Conservation (phyloP, 2,888 invertebrate genomes). For the Eristalis tenax region DNA sequence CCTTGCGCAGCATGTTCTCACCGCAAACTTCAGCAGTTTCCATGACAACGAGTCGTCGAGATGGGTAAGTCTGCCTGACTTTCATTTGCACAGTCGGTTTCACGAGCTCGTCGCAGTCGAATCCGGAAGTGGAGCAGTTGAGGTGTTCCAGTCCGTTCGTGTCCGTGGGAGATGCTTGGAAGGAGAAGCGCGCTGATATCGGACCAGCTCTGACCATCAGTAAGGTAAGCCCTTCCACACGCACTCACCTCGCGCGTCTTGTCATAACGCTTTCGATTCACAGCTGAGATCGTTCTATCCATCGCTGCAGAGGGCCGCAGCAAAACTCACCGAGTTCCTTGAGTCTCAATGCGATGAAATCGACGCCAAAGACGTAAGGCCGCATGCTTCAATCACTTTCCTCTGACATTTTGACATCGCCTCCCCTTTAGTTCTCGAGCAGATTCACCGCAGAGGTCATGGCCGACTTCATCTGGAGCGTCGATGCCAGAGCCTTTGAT, state of each 20-base stretch:
- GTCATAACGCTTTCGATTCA: neutral
- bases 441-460: conserved; percentile 79
- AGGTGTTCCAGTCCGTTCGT: conserved; percentile 80
- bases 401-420: too few relatives aligned
- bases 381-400: neutral
- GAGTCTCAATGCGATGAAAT: conserved; percentile 75
- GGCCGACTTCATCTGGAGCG: conserved; percentile 79
- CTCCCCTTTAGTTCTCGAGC: conserved; percentile 73
- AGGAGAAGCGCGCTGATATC: conserved; percentile 80
- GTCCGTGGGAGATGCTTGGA: conserved; percentile 81
- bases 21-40: conserved; percentile 73
- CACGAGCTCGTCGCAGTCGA: conserved; percentile 56
- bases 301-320: conserved; percentile 79
- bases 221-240: conserved; percentile 76
- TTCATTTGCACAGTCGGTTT: neutral
- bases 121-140: conserved; percentile 69
- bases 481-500: conserved; percentile 78
- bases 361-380: conserved; percentile 79
- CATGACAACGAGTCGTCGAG: conserved; percentile 74
- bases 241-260: neutral
- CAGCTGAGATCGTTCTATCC: conserved; percentile 80
- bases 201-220: conserved; percentile 82
- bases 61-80: conserved; percentile 70
- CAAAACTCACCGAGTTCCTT: conserved; percentile 79
- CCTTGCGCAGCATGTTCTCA: conserved; percentile 73